Conservation (phyloP, 2,113 vertebrate species). For the Amazona guildingii region DNA sequence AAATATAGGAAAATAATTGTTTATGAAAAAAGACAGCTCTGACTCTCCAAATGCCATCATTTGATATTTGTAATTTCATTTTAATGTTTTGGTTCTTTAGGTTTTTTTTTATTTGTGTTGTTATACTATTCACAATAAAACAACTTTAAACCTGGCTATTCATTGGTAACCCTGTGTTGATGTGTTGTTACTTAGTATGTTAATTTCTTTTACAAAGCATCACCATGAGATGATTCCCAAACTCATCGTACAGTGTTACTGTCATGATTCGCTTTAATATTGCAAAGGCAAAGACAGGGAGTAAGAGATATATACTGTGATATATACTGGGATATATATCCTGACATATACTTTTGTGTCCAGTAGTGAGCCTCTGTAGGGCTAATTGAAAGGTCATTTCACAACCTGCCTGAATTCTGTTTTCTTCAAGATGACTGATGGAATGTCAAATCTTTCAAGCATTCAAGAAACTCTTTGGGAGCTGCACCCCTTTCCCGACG, state of each 20-base stretch:
- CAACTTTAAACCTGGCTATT: background rate
- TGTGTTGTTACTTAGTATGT: background rate
- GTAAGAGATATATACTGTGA: background rate
- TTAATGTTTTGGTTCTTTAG: background rate
- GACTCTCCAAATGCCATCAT: background rate
- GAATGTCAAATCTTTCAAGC: background rate
- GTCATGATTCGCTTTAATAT: background rate
- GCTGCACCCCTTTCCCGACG: accelerated
- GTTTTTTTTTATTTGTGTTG: background rate
- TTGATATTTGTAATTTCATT: background rate
- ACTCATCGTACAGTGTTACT: background rate
- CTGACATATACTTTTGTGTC: background rate
- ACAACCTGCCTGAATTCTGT: background rate
- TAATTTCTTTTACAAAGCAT: background rate
- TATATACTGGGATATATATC: background rate
- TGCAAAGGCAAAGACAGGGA: background rate
- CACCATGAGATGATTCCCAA: background rate
- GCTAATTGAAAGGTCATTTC: background rate
- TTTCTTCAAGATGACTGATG: background rate
- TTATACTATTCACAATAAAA: background rate
- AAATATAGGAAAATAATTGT: background rate
- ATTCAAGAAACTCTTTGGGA: background rate
- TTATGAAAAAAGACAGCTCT: background rate
- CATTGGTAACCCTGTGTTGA: background rate
- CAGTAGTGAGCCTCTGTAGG: background rate